Conservation (phyloP, 2,113 vertebrate species). For the Pachypanchax playfairii region DNA sequence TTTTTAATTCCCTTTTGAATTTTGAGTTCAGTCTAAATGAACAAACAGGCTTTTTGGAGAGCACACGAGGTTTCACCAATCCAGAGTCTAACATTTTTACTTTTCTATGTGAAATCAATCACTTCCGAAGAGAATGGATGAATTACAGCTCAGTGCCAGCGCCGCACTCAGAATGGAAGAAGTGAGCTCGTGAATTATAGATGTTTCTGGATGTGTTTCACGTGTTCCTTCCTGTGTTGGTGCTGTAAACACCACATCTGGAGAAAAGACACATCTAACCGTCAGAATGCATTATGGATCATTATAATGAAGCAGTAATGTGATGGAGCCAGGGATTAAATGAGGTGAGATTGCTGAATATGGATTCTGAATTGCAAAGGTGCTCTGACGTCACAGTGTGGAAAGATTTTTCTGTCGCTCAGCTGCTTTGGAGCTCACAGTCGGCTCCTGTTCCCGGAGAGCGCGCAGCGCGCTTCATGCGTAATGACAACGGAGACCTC, state of each 20-base stretch:
- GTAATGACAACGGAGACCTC: constrained; percentile 28
- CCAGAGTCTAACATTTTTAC: no score
- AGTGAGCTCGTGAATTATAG: constrained; percentile 14
- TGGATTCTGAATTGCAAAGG: constrained; percentile 30
- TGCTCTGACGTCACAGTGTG: constrained; percentile 67
- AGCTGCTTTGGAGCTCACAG: constrained; percentile 41
- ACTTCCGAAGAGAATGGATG: no score
- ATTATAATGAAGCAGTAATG: neutral
- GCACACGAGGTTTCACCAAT: no score
- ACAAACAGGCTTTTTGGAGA: no score
- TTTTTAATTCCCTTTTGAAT: no score
- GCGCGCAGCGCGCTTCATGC: constrained; percentile 33
- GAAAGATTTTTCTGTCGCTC: constrained; percentile 36
- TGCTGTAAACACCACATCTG: constrained; percentile 3
- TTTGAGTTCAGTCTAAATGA: no score
- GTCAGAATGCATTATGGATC: neutral
- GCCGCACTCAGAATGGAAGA: no score
- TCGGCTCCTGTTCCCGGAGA: constrained; percentile 45
- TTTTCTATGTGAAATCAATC: no score
- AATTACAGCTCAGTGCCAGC: no score
- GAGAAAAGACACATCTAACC: no score
- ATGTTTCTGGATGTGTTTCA: constrained; percentile 15
- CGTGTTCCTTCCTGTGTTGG: neutral
- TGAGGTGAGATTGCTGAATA: neutral
- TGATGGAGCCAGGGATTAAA: neutral